Evolutionary conservation across 2,888 invertebrate species (phyloP), one percentile per base, ranked within the genome.

Genomic region (Plebejus argus): DNA sequence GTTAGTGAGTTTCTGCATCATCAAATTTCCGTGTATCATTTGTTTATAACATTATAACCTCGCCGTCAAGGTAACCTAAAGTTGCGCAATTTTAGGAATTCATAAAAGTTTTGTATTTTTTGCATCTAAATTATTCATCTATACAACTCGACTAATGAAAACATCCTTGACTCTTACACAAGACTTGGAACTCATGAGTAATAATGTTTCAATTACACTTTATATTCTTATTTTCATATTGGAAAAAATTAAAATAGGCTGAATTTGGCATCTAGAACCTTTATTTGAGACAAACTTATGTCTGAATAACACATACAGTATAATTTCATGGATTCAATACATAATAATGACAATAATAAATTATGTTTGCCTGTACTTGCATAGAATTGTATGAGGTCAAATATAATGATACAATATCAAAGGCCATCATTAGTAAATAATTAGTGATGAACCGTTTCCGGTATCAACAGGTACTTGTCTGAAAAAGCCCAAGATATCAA

Each of bases 51-150:
- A 81, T 82, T 82, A 85, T 91, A 92, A 92, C 91, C 92, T 93
- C 89, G 90, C 81, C 84, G 83, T 88, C 91, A 91, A 91, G 90
- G 91, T 80, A 79, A 81, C 84, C 23, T 82, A 80, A 78, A 79
- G 85, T 90, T 91, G 87, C 90, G 90, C 89, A 90, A 88, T 88
- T 82, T 83, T 83, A 82, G 83, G 84, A 80, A 81, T 81, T 81
- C 45, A 12, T 3, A 72, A 23, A 49, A 74, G 74, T 23, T 45
- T 71, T n/a, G 45, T 6, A 72, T 15, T 15, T 15, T 15, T 20
- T 15, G 15, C 28, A 2, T 15, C 66, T 6, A 61, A 61, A 20
- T 23, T 23, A 20, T 23, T 61, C 20, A 23, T 61, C 10, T 23
- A 0, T 45, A 45, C 18, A 66, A 33, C 12, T 76, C 28, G 33